These are phyloP conservation scores for Dasyprocta punctata DNA, from an alignment of 2,113 vertebrate species.

Conservation along the genomic window DNA sequence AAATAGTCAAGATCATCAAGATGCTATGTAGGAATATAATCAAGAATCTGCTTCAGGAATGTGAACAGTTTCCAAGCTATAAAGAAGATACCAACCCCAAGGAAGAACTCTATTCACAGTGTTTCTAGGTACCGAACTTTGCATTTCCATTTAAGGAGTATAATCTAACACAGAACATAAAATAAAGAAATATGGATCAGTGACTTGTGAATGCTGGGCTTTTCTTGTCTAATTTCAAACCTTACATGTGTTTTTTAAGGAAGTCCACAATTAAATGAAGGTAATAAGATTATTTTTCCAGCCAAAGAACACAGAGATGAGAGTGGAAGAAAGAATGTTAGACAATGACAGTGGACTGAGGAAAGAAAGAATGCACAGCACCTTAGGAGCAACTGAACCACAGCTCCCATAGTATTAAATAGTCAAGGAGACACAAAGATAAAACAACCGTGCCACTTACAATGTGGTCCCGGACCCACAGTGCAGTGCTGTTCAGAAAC, in stretches of 20 bases:
- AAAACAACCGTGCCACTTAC: background rate
- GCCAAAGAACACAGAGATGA: background rate
- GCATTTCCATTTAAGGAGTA: background rate
- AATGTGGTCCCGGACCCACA: too few relatives aligned
- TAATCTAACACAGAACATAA: background rate
- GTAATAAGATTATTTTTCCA: background rate
- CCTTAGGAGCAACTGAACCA: background rate
- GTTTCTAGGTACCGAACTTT: background rate
- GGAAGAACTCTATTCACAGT: background rate
- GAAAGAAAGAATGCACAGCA: background rate
- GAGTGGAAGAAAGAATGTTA: background rate
- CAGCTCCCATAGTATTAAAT: background rate
- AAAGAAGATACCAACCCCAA: background rate
- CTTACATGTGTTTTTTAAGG: background rate
- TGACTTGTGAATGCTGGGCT: background rate
- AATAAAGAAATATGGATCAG: background rate
- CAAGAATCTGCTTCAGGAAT: background rate
- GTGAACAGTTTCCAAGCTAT: background rate
- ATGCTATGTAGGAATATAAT: background rate
- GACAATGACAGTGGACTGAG: background rate
- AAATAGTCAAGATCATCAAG: slow-evolving; percentile 38
- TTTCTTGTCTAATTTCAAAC: slow-evolving; percentile 22
- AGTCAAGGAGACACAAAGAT: background rate
- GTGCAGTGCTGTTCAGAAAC: background rate
- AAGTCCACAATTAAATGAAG: background rate